A percentile compares a stretch with the other conserved stretches of the same genome.
Conservation (phyloP, 2,797 vertebrate species). For the Phoebastria nigripes region DNA sequence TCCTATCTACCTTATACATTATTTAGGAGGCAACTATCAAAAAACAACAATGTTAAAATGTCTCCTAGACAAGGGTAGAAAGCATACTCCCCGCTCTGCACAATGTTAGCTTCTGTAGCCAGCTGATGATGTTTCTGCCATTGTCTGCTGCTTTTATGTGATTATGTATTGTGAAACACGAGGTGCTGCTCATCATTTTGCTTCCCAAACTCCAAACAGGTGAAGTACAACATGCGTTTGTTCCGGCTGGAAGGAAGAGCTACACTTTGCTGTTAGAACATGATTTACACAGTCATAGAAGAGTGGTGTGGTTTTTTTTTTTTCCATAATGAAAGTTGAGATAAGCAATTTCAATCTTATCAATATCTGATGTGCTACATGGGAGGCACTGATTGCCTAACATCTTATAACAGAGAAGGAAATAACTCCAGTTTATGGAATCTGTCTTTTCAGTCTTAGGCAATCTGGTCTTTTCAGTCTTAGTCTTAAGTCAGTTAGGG, state of each 20-base stretch:
- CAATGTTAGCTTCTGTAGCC: background rate
- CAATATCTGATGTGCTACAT: background rate
- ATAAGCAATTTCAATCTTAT: background rate
- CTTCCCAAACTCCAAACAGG: background rate
- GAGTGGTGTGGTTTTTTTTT: background rate
- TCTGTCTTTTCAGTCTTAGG: background rate
- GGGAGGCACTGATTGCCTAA: background rate
- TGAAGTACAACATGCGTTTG: background rate
- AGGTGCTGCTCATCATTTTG: background rate
- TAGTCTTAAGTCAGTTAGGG: background rate
- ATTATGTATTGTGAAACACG: conserved; percentile 18
- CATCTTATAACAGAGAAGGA: background rate
- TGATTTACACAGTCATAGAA: background rate
- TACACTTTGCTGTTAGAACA: background rate
- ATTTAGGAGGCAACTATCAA: background rate
- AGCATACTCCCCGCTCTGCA: background rate
- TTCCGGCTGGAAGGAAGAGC: background rate
- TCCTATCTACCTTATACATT: background rate
- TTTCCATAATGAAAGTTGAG: background rate
- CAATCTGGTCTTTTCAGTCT: background rate
- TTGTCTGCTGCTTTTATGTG: background rate
- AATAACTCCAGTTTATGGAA: background rate
- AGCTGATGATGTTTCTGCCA: background rate
- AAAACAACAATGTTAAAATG: background rate
- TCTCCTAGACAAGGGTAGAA: background rate